Base-by-base conservation (phyloP, 2,797 vertebrate species). In the Gallinago solitaria region DNA sequence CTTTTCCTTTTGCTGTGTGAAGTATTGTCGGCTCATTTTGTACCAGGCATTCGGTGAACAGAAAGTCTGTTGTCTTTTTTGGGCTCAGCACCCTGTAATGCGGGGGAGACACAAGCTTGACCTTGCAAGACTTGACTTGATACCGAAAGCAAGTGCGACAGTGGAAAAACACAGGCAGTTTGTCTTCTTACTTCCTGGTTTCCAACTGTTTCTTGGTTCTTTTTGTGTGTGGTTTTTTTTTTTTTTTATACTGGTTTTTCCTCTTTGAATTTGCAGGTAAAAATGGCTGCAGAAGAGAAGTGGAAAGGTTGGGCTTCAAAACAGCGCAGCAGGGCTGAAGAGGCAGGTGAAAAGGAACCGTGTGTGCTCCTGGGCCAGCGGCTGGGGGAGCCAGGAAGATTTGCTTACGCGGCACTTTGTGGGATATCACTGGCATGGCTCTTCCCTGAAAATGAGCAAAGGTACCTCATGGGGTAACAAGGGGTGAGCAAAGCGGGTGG, bases 361-460 rank as follows among this genome's bases (percentile, higher is more conserved):
- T 24, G 24, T 1, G 76, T 18, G n/a, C 82, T 88, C 3, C 64
- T 94, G 33, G 97, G 98, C 90, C 97, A 68, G 56, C 98, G 61
- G 93, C 96, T 99, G 95, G 95, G 93, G 0, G 99, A 99, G 41
- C 96, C 98, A 5, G 98, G 97, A 24, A 98, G 98, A 6, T 99
- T 99, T 53, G 98, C 99, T 4, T 99, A 98, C 2, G 98, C 98
- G 0, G 99, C 98, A 0, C 98, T 99, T 43, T 99, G 99, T 41
- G 97, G 97, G 1, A 96, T 99, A 37, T 99, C 99, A 16, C 94
- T 99, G 68, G 98, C 98, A 3, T 97, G 98, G 68, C 92, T 99
- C 27, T 99, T 99, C 93, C 96, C 98, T 20, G 99, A 98, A 74
- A 56, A 97, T 5, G 98, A 98, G 74, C 99, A 99, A 94, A 99